phyloP scores from a whole-genome alignment of 2,113 vertebrate genomes.

The Strix aluco region DNA sequence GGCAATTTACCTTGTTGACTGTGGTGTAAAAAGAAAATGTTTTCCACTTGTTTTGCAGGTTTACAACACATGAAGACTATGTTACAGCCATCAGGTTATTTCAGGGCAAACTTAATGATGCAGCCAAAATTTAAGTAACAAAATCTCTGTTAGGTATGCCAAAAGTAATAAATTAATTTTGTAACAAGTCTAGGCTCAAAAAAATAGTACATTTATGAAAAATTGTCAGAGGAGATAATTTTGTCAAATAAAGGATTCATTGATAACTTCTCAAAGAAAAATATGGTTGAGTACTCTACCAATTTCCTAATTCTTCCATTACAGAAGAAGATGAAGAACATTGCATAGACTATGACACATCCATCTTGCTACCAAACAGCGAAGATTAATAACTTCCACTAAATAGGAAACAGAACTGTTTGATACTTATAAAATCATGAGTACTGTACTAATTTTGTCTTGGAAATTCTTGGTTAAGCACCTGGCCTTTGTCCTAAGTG shows the following conservation, averaged over 20 bases:
- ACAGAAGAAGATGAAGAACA: background rate
- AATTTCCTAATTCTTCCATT: constrained; percentile 3
- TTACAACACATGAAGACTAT: background rate
- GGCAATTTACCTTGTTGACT: background rate
- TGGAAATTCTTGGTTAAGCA: background rate
- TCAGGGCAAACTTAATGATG: background rate
- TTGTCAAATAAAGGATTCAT: background rate
- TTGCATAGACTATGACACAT: background rate
- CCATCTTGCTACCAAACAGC: background rate
- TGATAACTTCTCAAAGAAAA: constrained; percentile 36
- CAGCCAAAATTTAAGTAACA: constrained; percentile 11
- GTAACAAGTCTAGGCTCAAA: background rate
- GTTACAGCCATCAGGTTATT: background rate
- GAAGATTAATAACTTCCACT: constrained; percentile 25
- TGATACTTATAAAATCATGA: background rate
- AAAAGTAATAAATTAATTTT: background rate
- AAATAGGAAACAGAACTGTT: background rate
- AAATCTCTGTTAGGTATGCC: background rate
- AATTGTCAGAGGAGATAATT: background rate
- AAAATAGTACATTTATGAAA: constrained; percentile 14
- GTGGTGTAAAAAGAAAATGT: background rate
- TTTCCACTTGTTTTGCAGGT: background rate
- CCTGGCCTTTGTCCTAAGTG: background rate
- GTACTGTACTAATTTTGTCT: background rate
- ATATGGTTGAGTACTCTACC: background rate